Evolutionary conservation across 2,113 vertebrate genomes (phyloP).

Genomic region (Antechinus flavipes): DNA sequence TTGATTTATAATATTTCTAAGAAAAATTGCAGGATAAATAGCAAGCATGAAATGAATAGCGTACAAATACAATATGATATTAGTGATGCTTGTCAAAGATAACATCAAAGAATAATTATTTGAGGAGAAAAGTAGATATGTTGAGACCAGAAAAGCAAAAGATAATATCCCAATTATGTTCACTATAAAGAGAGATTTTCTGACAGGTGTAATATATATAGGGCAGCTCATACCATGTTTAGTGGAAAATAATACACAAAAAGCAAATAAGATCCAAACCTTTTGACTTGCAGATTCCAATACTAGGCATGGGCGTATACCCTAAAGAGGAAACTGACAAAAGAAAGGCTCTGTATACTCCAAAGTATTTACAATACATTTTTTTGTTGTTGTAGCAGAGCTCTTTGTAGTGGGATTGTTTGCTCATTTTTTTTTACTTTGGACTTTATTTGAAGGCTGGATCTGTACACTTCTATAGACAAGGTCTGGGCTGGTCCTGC

Average conservation of each 20-base stretch:
- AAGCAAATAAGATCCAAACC: neutral
- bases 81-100: neutral
- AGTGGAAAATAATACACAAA: neutral
- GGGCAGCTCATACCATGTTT: neutral
- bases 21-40: neutral
- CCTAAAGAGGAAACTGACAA: neutral
- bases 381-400: neutral
- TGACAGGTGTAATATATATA: neutral
- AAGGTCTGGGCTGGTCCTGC: neutral
- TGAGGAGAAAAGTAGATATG: neutral
- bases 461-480: neutral
- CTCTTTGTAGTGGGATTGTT: neutral
- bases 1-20: neutral
- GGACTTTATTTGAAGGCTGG: neutral
- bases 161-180: neutral
- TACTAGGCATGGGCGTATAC: neutral
- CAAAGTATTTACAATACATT: neutral
- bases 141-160: neutral
- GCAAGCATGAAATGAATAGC: neutral
- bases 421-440: neutral
- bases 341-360: neutral
- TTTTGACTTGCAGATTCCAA: neutral
- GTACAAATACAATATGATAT: neutral
- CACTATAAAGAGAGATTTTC: neutral
- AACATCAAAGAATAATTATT: neutral